phyloP scores from a whole-genome alignment of 2,888 invertebrate species.

The Sthenelais limicola region DNA sequence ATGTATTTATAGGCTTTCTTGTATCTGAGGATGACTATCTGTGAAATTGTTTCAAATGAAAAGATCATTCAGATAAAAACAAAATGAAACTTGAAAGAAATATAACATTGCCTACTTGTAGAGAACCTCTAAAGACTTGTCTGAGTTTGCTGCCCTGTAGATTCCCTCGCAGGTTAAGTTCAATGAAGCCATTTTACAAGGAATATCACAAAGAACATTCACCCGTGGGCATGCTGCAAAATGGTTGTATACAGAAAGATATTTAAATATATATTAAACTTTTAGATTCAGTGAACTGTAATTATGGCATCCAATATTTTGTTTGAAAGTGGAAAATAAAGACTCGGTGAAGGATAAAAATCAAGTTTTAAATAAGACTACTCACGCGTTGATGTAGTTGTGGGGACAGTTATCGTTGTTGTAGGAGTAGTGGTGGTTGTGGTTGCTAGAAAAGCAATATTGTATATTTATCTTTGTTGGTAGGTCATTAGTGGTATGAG shows the following conservation, averaged over 20 bases:
- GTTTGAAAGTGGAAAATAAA: neutral
- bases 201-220: conserved; percentile 20
- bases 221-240: conserved; percentile 18
- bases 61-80: neutral
- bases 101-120: conserved; percentile 6
- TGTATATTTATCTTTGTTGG: neutral
- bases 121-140: neutral
- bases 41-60: neutral
- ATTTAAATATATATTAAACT: too few species aligned
- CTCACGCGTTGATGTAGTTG: conserved; percentile 26
- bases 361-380: neutral
- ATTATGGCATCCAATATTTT: too few species aligned
- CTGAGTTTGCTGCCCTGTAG: neutral
- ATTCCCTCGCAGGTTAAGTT: neutral
- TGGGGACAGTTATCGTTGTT: conserved; percentile 19
- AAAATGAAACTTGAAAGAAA: neutral
- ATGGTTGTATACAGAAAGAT: too few species aligned
- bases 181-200: conserved; percentile 12
- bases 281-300: too few species aligned
- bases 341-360: neutral
- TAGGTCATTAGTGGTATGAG: neutral
- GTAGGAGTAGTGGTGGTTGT: neutral
- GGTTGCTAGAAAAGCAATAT: conserved; percentile 3
- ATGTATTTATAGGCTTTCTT: too few species aligned
- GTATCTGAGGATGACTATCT: too few species aligned